phyloP scores from a whole-genome alignment of 2,113 vertebrate species.

The rabbit (Oryctolagus cuniculus) region DNA sequence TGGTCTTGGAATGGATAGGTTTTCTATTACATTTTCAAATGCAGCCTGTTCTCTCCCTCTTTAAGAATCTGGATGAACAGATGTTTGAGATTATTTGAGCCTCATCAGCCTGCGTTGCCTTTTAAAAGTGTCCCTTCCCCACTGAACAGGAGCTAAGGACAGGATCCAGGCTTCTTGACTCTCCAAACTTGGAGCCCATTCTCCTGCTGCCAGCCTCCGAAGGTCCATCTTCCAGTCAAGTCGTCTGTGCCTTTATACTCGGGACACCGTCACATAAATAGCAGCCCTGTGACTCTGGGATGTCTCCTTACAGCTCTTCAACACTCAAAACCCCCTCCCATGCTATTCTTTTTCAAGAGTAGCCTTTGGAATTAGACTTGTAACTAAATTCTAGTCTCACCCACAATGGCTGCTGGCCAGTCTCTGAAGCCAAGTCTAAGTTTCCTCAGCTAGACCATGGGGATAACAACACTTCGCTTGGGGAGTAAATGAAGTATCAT shows the following conservation, averaged over 20 bases:
- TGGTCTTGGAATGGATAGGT: neutral
- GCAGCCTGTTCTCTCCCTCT: neutral
- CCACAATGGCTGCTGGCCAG: neutral
- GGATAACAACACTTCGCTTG: neutral
- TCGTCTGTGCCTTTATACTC: neutral
- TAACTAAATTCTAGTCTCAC: neutral
- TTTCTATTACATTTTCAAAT: neutral
- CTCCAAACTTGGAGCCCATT: neutral
- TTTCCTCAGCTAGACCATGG: neutral
- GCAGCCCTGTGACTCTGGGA: neutral
- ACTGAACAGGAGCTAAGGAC: neutral
- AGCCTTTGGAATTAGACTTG: neutral
- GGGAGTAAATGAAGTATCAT: neutral
- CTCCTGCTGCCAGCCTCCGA: neutral
- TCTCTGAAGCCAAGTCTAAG: neutral
- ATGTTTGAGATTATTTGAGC: neutral
- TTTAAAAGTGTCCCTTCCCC: neutral
- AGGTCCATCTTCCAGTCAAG: neutral
- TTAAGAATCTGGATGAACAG: neutral
- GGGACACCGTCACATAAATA: neutral
- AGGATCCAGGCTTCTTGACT: neutral
- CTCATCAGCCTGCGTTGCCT: neutral
- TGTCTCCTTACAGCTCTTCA: neutral
- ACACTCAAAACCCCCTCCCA: accelerated
- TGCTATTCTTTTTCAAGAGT: neutral